Conservation (phyloP, 2,797 vertebrate species). For the Parambassis ranga region DNA sequence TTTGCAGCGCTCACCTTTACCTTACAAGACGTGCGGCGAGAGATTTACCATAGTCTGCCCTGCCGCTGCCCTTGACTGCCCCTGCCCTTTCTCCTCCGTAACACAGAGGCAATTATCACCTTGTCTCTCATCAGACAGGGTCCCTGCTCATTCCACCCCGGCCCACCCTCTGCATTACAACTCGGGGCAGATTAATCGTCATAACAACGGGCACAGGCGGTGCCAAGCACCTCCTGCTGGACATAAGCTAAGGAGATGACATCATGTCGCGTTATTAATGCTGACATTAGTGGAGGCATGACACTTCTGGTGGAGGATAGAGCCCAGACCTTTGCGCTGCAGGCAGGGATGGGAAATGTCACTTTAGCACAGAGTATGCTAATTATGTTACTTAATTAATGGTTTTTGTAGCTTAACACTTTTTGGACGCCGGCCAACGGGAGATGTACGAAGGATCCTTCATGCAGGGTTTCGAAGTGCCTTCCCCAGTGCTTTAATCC, state of each 20-base stretch:
- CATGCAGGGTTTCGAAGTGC: slow-evolving; percentile 25
- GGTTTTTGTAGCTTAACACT: slow-evolving; percentile 17
- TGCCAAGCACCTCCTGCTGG: slow-evolving; percentile 66
- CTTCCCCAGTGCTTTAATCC: slow-evolving; percentile 35
- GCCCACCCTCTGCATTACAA: slow-evolving; percentile 13
- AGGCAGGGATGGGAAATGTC: slow-evolving; percentile 56
- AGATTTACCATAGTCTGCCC: slow-evolving; percentile 41
- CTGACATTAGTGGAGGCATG: slow-evolving; percentile 55
- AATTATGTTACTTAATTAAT: slow-evolving; percentile 60
- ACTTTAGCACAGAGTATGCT: slow-evolving; percentile 43
- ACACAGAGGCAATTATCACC: slow-evolving; percentile 72
- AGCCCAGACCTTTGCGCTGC: slow-evolving; percentile 51
- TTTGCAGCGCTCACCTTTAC: slow-evolving; percentile 37
- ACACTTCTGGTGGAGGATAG: slow-evolving; percentile 35
- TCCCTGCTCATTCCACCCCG: slow-evolving; percentile 32
- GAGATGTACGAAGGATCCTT: slow-evolving; percentile 30
- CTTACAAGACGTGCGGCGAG: slow-evolving; percentile 16
- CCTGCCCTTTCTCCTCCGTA: slow-evolving; percentile 43
- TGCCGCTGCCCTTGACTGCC: slow-evolving; percentile 65
- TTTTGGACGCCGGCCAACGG: slow-evolving; percentile 55
- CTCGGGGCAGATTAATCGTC: slow-evolving; percentile 68
- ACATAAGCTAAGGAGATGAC: slow-evolving; percentile 52
- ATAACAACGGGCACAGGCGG: slow-evolving; percentile 56
- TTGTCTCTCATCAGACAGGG: slow-evolving; percentile 52
- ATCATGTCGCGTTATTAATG: slow-evolving; percentile 62